Evolutionary conservation across 1,140 invertebrate genomes (phyloP).

Genomic region (Bursaphelenchus mucronatus): DNA sequence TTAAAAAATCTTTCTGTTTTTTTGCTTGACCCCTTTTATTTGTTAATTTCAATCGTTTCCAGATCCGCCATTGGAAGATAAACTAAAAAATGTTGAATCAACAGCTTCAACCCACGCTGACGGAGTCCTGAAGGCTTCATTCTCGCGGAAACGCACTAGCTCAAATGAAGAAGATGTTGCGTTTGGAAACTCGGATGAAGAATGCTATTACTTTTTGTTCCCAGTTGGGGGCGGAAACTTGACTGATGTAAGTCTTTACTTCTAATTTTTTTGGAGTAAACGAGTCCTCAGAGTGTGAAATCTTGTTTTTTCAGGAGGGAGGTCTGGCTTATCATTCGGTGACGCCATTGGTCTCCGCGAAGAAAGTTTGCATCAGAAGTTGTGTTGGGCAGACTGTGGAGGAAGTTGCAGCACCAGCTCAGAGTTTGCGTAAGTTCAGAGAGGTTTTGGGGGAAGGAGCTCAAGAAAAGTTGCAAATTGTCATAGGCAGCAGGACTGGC

Average conservation of each 20-base stretch:
- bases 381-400: conserved; percentile 19
- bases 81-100: neutral
- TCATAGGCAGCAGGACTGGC: too few relatives aligned
- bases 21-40: neutral
- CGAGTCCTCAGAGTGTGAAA: neutral
- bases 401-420: neutral
- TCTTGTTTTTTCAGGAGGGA: conserved; percentile 67
- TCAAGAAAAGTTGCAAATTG: too few relatives aligned
- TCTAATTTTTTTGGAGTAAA: neutral
- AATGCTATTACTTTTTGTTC: conserved; percentile 60
- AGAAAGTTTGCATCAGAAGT: conserved; percentile 61
- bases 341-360: conserved; percentile 74
- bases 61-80: neutral
- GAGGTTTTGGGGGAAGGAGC: too few relatives aligned
- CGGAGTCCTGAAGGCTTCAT: conserved; percentile 59
- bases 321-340: conserved; percentile 76
- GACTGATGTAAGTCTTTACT: conserved; percentile 1
- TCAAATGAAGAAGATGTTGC: conserved; percentile 56
- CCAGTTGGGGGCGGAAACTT: conserved; percentile 57
- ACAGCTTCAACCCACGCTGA: conserved; percentile 45
- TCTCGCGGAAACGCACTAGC: conserved; percentile 59
- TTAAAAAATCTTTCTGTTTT: too few relatives aligned
- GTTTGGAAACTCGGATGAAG: conserved; percentile 46
- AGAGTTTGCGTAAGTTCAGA: neutral
- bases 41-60: too few relatives aligned